Percentiles rank a stretch among this genome's conserved stretches.
Evolutionary conservation across 2,888 invertebrate genomes (phyloP).

Genomic region (Yponomeuta cagnagella): DNA sequence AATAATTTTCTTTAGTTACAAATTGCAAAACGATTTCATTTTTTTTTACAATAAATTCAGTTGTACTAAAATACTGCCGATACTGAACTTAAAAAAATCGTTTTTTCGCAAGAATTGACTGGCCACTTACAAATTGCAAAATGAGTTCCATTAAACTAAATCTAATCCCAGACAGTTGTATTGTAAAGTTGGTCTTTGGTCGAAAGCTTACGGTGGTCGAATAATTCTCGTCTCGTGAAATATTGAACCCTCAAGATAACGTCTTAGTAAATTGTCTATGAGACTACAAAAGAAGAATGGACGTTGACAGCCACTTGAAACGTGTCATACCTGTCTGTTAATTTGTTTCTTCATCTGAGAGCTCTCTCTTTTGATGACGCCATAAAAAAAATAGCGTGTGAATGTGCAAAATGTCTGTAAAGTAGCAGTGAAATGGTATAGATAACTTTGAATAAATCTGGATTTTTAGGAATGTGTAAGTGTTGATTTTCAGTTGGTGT

Average conservation of each 20-base stretch:
- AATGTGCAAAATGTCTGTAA: background rate
- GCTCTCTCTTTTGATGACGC: background rate
- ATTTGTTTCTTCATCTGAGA: background rate
- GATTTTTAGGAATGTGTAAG: no score
- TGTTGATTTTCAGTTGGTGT: no score
- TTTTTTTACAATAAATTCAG: no score
- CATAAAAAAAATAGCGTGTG: background rate
- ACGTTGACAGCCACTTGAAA: background rate
- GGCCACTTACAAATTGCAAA: background rate
- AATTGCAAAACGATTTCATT: no score
- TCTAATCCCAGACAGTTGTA: background rate
- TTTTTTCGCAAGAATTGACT: no score
- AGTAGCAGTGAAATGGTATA: no score
- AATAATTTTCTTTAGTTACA: no score
- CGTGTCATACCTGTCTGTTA: constrained; percentile 9
- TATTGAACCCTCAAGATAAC: constrained; percentile 31
- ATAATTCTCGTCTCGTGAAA: constrained; percentile 44
- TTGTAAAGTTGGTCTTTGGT: background rate
- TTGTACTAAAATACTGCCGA: no score
- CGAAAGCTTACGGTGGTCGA: constrained; percentile 19
- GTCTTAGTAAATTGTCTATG: background rate
- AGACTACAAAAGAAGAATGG: constrained; percentile 2
- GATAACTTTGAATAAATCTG: no score
- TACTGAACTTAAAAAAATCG: no score
- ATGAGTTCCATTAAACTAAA: background rate